Conservation (phyloP, 1,140 invertebrate genomes). For the Saccostrea cuccullata region DNA sequence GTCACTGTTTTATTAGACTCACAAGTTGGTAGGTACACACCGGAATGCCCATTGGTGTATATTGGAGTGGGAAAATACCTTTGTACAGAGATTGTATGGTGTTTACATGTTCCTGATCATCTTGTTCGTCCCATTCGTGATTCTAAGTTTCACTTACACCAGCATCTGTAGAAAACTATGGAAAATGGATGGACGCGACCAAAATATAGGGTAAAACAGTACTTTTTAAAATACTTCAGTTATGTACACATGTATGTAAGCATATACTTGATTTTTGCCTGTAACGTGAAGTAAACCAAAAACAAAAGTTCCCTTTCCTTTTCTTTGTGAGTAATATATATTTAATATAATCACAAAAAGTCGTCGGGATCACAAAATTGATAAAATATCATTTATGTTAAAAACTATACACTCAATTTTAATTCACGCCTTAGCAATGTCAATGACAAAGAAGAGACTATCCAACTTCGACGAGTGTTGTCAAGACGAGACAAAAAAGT, state of each 20-base stretch:
- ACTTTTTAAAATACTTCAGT: neutral
- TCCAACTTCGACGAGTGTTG: neutral
- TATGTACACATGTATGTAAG: neutral
- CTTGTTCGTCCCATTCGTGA: conserved; percentile 82
- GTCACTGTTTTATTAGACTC: conserved; percentile 47
- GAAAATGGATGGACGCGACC: conserved; percentile 61
- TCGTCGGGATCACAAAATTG: too few relatives aligned
- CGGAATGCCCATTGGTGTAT: conserved; percentile 82
- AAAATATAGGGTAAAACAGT: neutral
- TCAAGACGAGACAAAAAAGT: neutral
- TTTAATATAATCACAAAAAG: too few relatives aligned
- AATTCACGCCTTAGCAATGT: neutral
- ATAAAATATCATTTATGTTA: too few relatives aligned
- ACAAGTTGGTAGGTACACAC: conserved; percentile 57
- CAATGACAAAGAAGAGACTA: neutral
- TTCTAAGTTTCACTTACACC: conserved; percentile 85
- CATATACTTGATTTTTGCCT: too few relatives aligned
- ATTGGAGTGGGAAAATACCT: conserved; percentile 79
- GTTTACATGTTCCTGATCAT: conserved; percentile 84
- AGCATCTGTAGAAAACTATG: conserved; percentile 85
- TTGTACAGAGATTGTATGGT: conserved; percentile 82
- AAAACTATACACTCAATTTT: too few relatives aligned
- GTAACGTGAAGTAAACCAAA: too few relatives aligned
- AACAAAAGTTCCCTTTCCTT: too few relatives aligned
- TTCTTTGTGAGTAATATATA: too few relatives aligned